These are phyloP conservation scores for Mystacornis crossleyi DNA, from an alignment of 2,113 vertebrate genomes.

Conservation along the genomic window DNA sequence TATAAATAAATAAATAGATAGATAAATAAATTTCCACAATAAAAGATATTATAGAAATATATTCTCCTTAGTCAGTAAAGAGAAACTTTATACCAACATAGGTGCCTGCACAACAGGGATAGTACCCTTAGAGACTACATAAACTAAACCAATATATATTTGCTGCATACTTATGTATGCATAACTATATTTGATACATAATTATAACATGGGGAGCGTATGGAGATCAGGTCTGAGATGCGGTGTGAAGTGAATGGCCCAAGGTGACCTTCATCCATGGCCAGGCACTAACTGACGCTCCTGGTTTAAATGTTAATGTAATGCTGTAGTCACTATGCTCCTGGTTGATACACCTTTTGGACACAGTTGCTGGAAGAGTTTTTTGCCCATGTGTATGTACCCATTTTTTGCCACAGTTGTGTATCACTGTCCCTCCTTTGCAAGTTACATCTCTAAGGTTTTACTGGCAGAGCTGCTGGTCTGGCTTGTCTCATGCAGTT, in stretches of 20 bases:
- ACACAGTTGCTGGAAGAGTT: background rate
- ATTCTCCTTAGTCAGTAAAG: background rate
- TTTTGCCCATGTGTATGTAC: no score
- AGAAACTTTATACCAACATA: background rate
- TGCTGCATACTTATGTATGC: background rate
- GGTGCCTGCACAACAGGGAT: background rate
- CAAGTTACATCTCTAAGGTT: background rate
- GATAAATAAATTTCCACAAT: background rate
- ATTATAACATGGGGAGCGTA: background rate
- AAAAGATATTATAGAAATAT: background rate
- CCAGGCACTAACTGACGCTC: background rate
- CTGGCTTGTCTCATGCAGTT: background rate
- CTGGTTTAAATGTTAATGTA: background rate
- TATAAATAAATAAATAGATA: background rate
- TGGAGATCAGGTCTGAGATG: background rate
- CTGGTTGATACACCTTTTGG: background rate
- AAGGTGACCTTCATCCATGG: background rate
- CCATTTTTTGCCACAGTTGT: no score
- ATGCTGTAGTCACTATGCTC: background rate
- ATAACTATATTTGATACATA: background rate
- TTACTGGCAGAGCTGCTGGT: background rate
- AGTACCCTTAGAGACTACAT: background rate
- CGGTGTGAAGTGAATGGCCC: background rate
- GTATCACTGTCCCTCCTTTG: background rate
- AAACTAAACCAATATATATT: background rate